phyloP scores from a whole-genome alignment of 53 echinoderm and acorn worm species.

The Temnopleurus reevesii region DNA sequence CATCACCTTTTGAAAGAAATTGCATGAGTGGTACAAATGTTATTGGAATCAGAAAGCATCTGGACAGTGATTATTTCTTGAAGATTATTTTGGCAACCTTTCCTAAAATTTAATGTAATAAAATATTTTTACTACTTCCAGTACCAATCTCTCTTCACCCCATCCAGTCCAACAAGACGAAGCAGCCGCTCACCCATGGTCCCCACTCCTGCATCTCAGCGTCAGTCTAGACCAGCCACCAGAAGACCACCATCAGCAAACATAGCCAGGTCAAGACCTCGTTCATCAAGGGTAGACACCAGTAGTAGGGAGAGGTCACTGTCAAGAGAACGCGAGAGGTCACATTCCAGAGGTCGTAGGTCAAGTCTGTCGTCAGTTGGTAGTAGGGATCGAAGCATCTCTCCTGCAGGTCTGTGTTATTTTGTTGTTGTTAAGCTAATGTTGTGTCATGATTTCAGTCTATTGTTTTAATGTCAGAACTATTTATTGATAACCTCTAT shows the following conservation, averaged over 20 bases:
- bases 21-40: no score
- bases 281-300: constrained; percentile 60
- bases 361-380: constrained; percentile 68
- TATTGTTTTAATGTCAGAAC: no score
- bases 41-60: no score
- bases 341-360: constrained; percentile 64
- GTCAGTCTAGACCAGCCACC: constrained; percentile 50
- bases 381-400: constrained; percentile 78
- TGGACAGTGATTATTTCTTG: no score
- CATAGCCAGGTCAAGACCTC: constrained; percentile 44
- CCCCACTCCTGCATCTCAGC: constrained; percentile 64
- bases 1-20: no score
- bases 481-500: no score
- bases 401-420: constrained; percentile 79
- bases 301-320: constrained; percentile 71
- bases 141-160: not conserved
- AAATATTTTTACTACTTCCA: not conserved
- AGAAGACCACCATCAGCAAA: constrained; percentile 72
- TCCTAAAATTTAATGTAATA: no score
- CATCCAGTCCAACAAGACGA: constrained; percentile 62
- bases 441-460: no score
- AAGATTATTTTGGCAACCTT: no score
- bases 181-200: constrained; percentile 76
- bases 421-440: not conserved
- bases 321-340: constrained; percentile 75